Evolutionary conservation across 2,113 vertebrate genomes (phyloP), one percentile per base, ranked within the genome.

Genomic region (Mohoua ochrocephala): DNA sequence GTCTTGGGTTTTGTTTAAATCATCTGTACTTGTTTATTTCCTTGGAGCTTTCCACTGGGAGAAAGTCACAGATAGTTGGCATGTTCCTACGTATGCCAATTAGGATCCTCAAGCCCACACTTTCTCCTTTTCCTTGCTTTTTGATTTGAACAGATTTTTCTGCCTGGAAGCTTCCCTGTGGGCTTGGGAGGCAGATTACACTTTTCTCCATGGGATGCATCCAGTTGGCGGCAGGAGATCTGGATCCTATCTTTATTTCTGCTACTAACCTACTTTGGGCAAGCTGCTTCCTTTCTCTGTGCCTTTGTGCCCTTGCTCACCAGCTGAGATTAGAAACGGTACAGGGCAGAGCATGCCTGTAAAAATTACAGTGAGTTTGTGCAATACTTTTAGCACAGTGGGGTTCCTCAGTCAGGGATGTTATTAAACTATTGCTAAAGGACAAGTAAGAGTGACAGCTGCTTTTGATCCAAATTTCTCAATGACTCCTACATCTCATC

Each of bases 261-360:
- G 86, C 80, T 64, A 63, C 83, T 97, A 96, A 96, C 96, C 95
- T 96, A 96, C 95, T 96, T 95, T 84, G 83, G 73, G 65, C 94
- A 95, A 95, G 89, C 93, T 95, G 86, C 84, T 95, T 89, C 84
- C 68, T 91, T 84, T 91, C 92, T 76, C 57, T 91, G 93, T 92
- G 94, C 77, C 73, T 92, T 71, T 93, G 64, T 95, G 93, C 76
- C 89, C 86, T 95, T 93, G 86, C 83, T 96, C 91, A 93, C 91
- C 95, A 94, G 17, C 94, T 91, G 95, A 91, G 93, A 93, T 81
- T 92, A 95, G 93, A 95, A 95, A 89, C 0, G 0, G 68, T 59
- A 52, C 86, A 93, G 76, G 56, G 83, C 80, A 96, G 84, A 92
- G 52, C 68, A 64, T 44, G 92, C 44, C 93, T 91, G 79, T 92